phyloP scores from a whole-genome alignment of 2,888 invertebrate genomes.

The Priocnemis perturbator region DNA sequence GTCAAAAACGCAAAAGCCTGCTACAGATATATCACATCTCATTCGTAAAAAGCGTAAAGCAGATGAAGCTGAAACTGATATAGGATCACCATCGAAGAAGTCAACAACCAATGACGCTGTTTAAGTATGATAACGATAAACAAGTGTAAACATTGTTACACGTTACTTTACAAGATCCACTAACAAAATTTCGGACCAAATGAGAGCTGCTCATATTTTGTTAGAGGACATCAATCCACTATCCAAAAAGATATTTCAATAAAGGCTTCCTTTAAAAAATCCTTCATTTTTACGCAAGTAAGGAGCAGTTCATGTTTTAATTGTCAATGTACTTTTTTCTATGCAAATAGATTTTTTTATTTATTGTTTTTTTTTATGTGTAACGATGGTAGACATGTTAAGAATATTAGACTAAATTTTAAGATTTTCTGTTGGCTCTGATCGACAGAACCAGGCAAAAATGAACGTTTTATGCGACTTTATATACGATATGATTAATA shows the following conservation, averaged over 20 bases:
- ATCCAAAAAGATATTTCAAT: conserved; percentile 3
- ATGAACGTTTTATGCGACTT: background rate
- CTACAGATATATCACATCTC: conserved; percentile 88
- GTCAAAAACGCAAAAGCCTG: conserved; percentile 77
- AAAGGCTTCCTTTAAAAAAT: background rate
- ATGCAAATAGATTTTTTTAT: too few species aligned
- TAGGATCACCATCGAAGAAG: conserved; percentile 79
- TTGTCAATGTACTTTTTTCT: too few species aligned
- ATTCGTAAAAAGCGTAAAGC: conserved; percentile 85
- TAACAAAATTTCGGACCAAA: background rate
- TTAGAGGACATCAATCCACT: too few species aligned
- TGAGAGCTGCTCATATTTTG: too few species aligned
- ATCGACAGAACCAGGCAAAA: too few species aligned
- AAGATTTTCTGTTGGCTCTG: too few species aligned
- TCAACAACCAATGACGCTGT: conserved; percentile 66
- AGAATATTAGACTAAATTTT: too few species aligned
- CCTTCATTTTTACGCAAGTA: too few species aligned
- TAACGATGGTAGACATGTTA: too few species aligned
- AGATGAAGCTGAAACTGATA: conserved; percentile 78
- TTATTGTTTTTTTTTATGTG: too few species aligned
- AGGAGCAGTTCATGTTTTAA: too few species aligned
- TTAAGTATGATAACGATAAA: conserved; percentile 7
- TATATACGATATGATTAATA: background rate
- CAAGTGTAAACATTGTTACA: background rate
- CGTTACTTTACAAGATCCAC: conserved; percentile 16